Evolutionary conservation across 2,888 invertebrate species (phyloP).

Genomic region (Agonopterix arenella): DNA sequence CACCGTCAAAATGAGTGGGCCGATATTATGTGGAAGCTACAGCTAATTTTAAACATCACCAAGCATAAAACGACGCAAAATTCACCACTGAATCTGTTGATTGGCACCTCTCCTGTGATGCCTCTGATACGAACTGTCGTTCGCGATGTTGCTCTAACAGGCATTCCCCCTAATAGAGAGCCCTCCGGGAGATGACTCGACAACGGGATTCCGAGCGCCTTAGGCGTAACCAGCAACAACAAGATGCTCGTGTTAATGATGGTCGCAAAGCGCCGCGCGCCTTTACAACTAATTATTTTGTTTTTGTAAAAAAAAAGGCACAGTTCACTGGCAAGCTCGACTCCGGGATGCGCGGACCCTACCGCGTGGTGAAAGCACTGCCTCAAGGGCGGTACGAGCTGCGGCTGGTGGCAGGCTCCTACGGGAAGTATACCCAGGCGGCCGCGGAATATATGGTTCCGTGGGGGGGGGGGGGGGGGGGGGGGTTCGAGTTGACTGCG

Average conservation of each 20-base stretch:
- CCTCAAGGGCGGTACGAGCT: conserved; percentile 8
- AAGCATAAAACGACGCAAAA: background rate
- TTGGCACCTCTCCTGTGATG: background rate
- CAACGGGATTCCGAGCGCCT: conserved; percentile 1
- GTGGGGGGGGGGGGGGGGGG: conserved; percentile 10
- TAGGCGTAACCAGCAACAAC: conserved; percentile 1
- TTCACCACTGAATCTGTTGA: background rate
- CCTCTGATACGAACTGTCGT: conserved; percentile 4
- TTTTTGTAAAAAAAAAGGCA: conserved; percentile 4
- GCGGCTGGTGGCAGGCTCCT: conserved; percentile 6
- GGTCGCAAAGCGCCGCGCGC: background rate
- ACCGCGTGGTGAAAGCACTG: conserved; percentile 2
- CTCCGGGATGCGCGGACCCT: conserved; percentile 12
- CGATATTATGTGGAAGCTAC: background rate
- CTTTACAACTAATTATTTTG: conserved; percentile 3
- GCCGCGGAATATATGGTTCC: conserved; percentile 11
- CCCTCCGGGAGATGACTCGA: conserved; percentile 5
- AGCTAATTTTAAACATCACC: background rate
- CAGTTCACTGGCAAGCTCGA: conserved; percentile 10
- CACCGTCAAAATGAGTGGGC: background rate
- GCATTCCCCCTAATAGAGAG: conserved; percentile 5
- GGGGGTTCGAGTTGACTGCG: too few relatives aligned
- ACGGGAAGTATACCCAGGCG: conserved; percentile 9
- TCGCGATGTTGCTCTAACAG: background rate
- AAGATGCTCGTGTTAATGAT: conserved; percentile 7